A percentile compares a stretch with the other conserved stretches of the same genome.
phyloP scores from a whole-genome alignment of 2,797 vertebrate species.

The Micromesistius poutassou region DNA sequence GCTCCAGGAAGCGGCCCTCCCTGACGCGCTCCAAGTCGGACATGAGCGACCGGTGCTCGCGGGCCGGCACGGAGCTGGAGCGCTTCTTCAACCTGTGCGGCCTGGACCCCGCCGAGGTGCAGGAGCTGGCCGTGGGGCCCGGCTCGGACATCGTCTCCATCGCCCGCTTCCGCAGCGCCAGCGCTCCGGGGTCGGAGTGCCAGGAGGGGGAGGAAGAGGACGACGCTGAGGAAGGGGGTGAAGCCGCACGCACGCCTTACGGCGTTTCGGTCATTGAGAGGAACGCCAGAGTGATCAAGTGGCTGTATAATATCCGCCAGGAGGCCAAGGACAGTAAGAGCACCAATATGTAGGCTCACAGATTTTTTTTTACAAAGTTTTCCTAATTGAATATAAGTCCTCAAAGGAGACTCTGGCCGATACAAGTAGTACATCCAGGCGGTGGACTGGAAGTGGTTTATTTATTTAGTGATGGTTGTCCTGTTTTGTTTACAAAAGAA shows the following conservation, averaged over 20 bases:
- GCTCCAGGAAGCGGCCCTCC: slow-evolving; percentile 71
- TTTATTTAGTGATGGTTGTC: background rate
- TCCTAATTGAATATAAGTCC: background rate
- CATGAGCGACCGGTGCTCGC: slow-evolving; percentile 87
- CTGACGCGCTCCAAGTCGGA: slow-evolving; percentile 92
- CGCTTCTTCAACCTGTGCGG: slow-evolving; percentile 97
- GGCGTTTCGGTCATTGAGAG: slow-evolving; percentile 89
- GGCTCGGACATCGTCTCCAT: slow-evolving; percentile 89
- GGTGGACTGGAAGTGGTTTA: background rate
- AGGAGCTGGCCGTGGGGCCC: slow-evolving; percentile 70
- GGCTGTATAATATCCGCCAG: slow-evolving; percentile 87
- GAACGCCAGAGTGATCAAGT: slow-evolving; percentile 94
- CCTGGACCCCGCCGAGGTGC: slow-evolving; percentile 83
- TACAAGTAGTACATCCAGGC: background rate
- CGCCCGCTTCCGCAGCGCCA: slow-evolving; percentile 85
- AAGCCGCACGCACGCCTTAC: slow-evolving; percentile 74
- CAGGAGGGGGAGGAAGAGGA: slow-evolving; percentile 66
- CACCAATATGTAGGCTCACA: slow-evolving; percentile 58
- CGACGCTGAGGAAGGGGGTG: slow-evolving; percentile 52
- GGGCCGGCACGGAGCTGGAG: slow-evolving; percentile 86
- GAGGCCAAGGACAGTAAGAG: slow-evolving; percentile 77
- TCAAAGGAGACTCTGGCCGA: background rate
- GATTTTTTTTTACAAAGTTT: background rate
- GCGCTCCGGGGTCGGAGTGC: slow-evolving; percentile 84
- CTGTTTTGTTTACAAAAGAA: background rate